These are phyloP conservation scores for Prolemur simus DNA, from an alignment of 2,113 vertebrate genomes.

Conservation along the genomic window DNA sequence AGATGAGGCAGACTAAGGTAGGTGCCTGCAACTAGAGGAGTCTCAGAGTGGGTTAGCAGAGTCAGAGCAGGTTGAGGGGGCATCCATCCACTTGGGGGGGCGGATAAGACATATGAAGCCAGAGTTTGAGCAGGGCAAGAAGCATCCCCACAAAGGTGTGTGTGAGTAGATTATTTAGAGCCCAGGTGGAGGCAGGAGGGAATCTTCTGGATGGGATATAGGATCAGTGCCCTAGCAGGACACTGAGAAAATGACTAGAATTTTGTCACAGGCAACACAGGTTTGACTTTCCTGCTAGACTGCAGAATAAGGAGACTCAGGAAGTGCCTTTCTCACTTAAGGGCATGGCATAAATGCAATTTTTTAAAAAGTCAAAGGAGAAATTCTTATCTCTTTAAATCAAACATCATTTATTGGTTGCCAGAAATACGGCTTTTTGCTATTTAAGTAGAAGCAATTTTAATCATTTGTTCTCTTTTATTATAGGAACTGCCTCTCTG, in stretches of 20 bases:
- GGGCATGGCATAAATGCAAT: neutral
- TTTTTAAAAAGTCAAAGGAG: neutral
- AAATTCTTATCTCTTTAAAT: neutral
- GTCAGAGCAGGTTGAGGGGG: neutral
- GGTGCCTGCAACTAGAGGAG: neutral
- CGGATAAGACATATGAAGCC: no score
- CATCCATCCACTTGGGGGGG: no score
- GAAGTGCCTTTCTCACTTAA: neutral
- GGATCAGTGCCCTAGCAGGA: neutral
- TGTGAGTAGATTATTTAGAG: neutral
- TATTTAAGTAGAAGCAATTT: neutral
- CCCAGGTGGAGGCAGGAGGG: neutral
- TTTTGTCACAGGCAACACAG: neutral
- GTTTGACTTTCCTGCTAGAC: neutral
- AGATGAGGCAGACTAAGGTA: neutral
- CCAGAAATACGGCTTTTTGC: neutral
- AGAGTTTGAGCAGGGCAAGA: neutral
- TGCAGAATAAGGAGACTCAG: neutral
- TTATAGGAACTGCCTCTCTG: neutral
- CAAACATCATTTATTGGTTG: neutral
- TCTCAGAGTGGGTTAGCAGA: neutral
- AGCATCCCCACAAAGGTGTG: neutral
- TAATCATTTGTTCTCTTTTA: neutral
- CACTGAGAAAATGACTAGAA: neutral
- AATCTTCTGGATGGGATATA: neutral